Percentiles rank a stretch among this genome's conserved stretches.
phyloP scores from a whole-genome alignment of 1,140 invertebrate genomes.

The Sitobion miscanthi region DNA sequence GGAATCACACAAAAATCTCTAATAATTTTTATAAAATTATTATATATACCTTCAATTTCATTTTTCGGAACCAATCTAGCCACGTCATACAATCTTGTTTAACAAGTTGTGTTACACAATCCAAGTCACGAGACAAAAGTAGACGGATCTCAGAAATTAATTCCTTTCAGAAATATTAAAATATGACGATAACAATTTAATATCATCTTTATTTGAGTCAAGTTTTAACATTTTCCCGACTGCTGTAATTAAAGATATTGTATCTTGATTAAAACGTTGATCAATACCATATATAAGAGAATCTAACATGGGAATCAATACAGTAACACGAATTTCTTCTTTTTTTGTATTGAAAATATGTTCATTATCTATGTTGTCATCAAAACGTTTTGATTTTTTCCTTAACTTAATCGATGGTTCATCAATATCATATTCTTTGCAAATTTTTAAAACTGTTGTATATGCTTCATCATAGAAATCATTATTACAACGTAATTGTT shows the following conservation, averaged over 20 bases:
- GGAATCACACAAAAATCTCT: too few relatives aligned
- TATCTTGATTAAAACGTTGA: not conserved
- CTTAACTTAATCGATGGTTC: not conserved
- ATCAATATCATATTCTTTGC: constrained; percentile 1
- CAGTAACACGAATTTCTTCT: not conserved
- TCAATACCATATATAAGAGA: constrained; percentile 1
- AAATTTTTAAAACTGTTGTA: not conserved
- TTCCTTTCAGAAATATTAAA: not conserved
- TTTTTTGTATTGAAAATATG: constrained; percentile 23
- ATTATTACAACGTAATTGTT: constrained; percentile 16
- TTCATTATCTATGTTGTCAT: not conserved
- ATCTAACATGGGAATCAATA: not conserved
- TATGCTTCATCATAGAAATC: not conserved
- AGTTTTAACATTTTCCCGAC: not conserved
- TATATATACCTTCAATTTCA: too few relatives aligned
- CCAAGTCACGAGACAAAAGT: not conserved
- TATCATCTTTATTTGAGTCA: not conserved
- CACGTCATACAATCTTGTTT: not conserved
- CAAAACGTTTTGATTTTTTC: not conserved
- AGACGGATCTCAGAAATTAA: not conserved
- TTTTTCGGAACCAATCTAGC: not conserved
- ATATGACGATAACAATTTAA: constrained; percentile 11
- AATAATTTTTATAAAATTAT: too few relatives aligned
- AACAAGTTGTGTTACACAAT: not conserved
- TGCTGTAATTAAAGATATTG: not conserved